A percentile compares a stretch with the other conserved stretches of the same genome.
Evolutionary conservation across 2,888 invertebrate genomes (phyloP).

Genomic region (Drosophila koepferae): DNA sequence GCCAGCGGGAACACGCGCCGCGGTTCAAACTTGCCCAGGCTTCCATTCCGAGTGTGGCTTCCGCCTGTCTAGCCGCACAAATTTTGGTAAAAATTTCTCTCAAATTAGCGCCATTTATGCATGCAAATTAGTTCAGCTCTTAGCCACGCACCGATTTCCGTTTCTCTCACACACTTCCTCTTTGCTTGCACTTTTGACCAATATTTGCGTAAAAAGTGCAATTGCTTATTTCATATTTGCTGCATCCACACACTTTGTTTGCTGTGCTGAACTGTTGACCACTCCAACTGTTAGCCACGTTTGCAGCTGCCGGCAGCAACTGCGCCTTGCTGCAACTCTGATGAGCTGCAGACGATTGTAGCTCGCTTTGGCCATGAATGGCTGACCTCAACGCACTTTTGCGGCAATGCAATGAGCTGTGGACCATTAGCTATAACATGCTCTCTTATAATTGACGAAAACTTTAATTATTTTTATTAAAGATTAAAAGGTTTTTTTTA

Average conservation of each 20-base stretch:
- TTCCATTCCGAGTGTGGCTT: slow-evolving; percentile 42
- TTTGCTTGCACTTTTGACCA: slow-evolving; percentile 21
- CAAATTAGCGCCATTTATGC: slow-evolving; percentile 72
- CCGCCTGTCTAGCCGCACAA: slow-evolving; percentile 50
- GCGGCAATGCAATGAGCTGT: neutral
- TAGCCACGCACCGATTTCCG: slow-evolving; percentile 67
- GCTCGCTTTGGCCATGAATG: slow-evolving; percentile 45
- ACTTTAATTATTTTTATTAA: neutral
- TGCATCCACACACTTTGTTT: slow-evolving; percentile 20
- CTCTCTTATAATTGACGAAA: slow-evolving; percentile 6
- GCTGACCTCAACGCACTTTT: slow-evolving; percentile 25
- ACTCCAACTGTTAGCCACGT: slow-evolving; percentile 19
- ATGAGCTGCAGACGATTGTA: neutral
- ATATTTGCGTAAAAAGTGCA: slow-evolving; percentile 19
- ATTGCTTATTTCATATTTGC: slow-evolving; percentile 30
- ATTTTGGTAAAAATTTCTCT: slow-evolving; percentile 65
- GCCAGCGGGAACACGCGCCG: slow-evolving; percentile 61
- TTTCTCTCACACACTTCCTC: slow-evolving; percentile 57
- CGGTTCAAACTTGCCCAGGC: slow-evolving; percentile 33
- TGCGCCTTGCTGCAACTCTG: slow-evolving; percentile 6
- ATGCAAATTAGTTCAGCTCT: slow-evolving; percentile 70
- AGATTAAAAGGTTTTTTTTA: neutral
- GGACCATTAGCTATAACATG: slow-evolving; percentile 10
- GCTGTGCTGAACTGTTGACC: slow-evolving; percentile 28
- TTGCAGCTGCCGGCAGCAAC: neutral